These are phyloP conservation scores for Podarcis siculus DNA, from an alignment of 2,797 vertebrate species.

Conservation along the genomic window DNA sequence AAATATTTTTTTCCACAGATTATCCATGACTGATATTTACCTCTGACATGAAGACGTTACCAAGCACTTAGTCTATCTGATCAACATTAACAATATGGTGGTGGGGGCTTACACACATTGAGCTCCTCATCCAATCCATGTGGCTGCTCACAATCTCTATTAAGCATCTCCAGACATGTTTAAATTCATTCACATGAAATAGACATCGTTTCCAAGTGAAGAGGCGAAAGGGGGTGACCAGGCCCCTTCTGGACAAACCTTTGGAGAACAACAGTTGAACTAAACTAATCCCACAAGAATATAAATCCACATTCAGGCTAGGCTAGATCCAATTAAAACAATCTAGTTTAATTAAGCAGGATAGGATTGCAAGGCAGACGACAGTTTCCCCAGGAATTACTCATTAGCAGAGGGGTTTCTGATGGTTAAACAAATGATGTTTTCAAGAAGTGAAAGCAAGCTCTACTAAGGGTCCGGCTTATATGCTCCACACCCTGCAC, in stretches of 20 bases:
- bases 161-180: not conserved
- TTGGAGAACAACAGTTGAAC: not conserved
- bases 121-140: not conserved
- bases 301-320: not conserved
- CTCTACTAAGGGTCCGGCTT: not conserved
- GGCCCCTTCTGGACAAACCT: not conserved
- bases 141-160: not conserved
- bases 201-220: not conserved
- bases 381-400: conserved; percentile 1
- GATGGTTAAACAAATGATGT: not conserved
- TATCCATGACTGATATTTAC: not conserved
- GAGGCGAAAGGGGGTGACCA: not conserved
- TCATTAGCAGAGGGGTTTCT: not conserved
- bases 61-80: not conserved
- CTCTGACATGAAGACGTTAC: too few species aligned
- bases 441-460: conserved; percentile 8
- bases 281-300: not conserved
- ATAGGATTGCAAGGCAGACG: not conserved
- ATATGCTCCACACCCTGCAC: not conserved
- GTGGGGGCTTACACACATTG: not conserved
- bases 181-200: not conserved
- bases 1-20: not conserved
- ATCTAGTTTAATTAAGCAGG: conserved; percentile 21
- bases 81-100: not conserved
- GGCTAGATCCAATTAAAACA: conserved; percentile 24